Evolutionary conservation across 2,888 invertebrate species (phyloP), one percentile per base, ranked within the genome.

Genomic region (Diarsia rubi): DNA sequence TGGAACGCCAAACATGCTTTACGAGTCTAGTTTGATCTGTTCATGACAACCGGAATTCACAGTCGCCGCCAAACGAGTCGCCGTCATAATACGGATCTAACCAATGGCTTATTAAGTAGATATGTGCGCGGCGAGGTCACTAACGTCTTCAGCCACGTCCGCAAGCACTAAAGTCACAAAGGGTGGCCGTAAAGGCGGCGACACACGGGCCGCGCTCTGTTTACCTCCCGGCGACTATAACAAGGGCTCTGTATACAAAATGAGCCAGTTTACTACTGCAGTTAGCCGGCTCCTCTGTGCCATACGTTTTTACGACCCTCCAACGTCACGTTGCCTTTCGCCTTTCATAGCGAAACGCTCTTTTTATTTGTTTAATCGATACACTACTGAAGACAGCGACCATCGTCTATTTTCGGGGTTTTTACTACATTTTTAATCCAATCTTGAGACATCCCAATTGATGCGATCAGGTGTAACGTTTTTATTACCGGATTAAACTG

Each of bases 361-460:
- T 95, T 95, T 96, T 95, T 95, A 96, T 96, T 96, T 95, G 96
- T 96, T 96, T 96, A 96, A 96, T 96, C 96, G 95, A 96, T 96
- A 93, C 90, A 90, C 92, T 94, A 93, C 94, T 93, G 93, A 95
- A 95, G 94, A 95, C 92, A 92, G 90, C 92, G 92, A 90, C 91
- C 90, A 90, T 91, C 91, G 90, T 70, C 93, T 96, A 95, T 96
- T 96, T 95, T 93, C 86, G 91, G 67, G 88, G 8, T 44, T 94
- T 94, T 95, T 94, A 96, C 91, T 90, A 91, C 91, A 88, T 93
- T 93, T 94, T 94, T 94, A 94, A 95, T 95, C 93, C 91, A 90
- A 90, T 92, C 81, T 78, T 89, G 86, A 91, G 91, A 92, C 91
- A 90, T 90, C 91, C 92, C 92, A 91, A 95, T 95, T 92, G 92